Evolutionary conservation across 2,797 vertebrate species (phyloP), one percentile per base, ranked within the genome.

Genomic region (Cyclura pinguis): DNA sequence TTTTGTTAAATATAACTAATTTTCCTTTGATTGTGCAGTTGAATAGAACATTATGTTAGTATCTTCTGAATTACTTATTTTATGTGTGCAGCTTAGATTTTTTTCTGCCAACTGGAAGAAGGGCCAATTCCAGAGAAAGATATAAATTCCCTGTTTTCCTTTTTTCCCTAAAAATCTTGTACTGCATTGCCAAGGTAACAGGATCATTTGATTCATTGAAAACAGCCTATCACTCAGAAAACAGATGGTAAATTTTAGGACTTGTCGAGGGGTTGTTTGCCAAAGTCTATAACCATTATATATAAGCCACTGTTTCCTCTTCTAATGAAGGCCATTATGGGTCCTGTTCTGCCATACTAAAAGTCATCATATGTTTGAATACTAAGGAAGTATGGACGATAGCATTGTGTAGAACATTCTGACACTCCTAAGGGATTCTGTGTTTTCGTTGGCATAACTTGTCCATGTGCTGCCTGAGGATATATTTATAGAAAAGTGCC

Each of bases 241-340:
- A 91, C 20, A 86, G 22, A 27, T 78, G 22, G 24, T 73, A 64
- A 50, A 32, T 80, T 64, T 12, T 1, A 91, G 12, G 42, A 89
- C 35, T 81, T 92, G 83, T n/a, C 64, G 22, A 6, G 16, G 1
- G 24, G 18, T 85, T 76, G 1, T 88, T 88, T 95, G 9, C 12
- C 0, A 14, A 14, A 27, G 24, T 52, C 1, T 1, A 83, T 2
- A n/a, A 16, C 52, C 83, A 57, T 50, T 6, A 91, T 55, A 92
- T 16, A 50, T 0, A 67, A 27, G 20, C 27, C 1, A 29, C 59
- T 78, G 85, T 86, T 77, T 87, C 57, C 20, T 35, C 24, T 86
- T 38, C 24, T 55, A 55, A 73, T 55, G 47, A n/a, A 67, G 62
- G 24, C 27, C 4, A 74, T 85, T 52, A 85, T 16, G 72, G 72